phyloP scores from a whole-genome alignment of 2,113 vertebrate genomes.

The Dendrocopos noguchii region DNA sequence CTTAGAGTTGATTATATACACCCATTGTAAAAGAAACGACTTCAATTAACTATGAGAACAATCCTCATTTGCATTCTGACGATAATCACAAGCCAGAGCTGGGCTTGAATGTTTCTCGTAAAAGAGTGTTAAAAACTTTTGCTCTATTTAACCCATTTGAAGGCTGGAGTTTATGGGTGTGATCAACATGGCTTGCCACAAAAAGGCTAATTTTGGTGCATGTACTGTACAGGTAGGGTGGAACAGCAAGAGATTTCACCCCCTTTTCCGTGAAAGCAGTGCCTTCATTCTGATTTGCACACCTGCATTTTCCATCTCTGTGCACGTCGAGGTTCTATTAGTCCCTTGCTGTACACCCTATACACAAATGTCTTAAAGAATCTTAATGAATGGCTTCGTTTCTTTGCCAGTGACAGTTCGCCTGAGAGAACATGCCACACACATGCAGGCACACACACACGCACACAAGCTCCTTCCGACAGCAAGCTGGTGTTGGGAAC shows the following conservation, averaged over 20 bases:
- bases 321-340: not conserved
- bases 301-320: not conserved
- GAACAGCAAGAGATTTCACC: not conserved
- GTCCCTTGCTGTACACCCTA: not conserved
- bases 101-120: conserved; percentile 61
- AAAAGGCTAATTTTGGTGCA: not conserved
- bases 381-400: not conserved
- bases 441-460: not conserved
- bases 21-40: conserved; percentile 75
- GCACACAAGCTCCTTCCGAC: rapidly evolving
- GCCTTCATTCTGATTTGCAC: not conserved
- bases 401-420: not conserved
- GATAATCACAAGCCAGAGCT: conserved; percentile 63
- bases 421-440: not conserved
- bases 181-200: not conserved
- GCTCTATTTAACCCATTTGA: conserved; percentile 60
- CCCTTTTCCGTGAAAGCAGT: not conserved
- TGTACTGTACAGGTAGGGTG: not conserved
- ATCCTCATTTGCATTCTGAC: conserved; percentile 76
- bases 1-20: conserved; percentile 73
- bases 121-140: conserved; percentile 57
- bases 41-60: conserved; percentile 78
- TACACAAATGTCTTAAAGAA: not conserved
- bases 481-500: not conserved
- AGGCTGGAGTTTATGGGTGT: conserved; percentile 1